phyloP scores from a whole-genome alignment of 1,140 invertebrate genomes.

The Lepidurus apus region DNA sequence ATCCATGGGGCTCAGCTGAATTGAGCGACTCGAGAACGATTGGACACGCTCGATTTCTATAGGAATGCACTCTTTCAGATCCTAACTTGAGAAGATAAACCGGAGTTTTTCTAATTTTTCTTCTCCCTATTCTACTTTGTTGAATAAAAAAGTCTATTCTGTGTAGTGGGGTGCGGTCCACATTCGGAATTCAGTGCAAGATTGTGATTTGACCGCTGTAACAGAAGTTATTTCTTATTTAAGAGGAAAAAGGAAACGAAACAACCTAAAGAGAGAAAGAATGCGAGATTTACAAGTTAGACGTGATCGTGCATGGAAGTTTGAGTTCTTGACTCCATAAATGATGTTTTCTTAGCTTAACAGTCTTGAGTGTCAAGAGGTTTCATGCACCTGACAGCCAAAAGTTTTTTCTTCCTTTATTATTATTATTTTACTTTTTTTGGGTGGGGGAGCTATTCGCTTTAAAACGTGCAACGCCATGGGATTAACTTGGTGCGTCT shows the following conservation, averaged over 20 bases:
- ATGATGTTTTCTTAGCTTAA: constrained; percentile 10
- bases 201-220: not conserved
- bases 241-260: not conserved
- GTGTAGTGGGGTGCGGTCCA: not conserved
- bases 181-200: not conserved
- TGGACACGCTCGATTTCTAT: constrained; percentile 2
- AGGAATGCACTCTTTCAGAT: not conserved
- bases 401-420: not conserved
- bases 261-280: not conserved
- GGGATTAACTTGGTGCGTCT: not conserved
- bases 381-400: constrained; percentile 3
- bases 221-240: not conserved
- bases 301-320: constrained; percentile 5
- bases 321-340: constrained; percentile 1
- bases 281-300: not conserved
- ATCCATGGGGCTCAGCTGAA: not conserved
- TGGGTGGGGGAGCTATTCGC: not conserved
- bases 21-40: constrained; percentile 14
- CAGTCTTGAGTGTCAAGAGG: not conserved
- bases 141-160: not conserved
- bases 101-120: not conserved
- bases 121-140: not conserved
- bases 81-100: not conserved
- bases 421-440: not conserved
- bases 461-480: not conserved